Evolutionary conservation across 1,140 invertebrate species (phyloP).

Genomic region (Phymorhynchus buccinoides): DNA sequence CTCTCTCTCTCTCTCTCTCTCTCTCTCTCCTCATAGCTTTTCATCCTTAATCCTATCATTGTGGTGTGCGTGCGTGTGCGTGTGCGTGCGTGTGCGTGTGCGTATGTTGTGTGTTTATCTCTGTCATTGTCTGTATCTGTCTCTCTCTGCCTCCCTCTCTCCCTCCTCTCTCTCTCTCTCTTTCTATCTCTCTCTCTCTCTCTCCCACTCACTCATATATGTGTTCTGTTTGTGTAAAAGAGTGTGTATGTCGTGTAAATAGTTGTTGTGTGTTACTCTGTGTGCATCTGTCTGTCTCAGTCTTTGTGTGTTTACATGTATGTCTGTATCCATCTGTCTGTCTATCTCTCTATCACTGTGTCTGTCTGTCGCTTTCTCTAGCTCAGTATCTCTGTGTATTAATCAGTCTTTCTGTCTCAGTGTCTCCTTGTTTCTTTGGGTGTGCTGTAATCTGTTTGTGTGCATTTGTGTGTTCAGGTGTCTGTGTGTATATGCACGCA

Average conservation of each 20-base stretch:
- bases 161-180: slow-evolving; percentile 12
- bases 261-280: no score
- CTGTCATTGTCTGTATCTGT: not conserved
- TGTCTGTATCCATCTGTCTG: not conserved
- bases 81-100: not conserved
- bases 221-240: no score
- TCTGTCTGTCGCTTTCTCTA: not conserved
- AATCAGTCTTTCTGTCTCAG: no score
- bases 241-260: no score
- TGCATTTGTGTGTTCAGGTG: no score
- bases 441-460: no score
- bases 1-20: not conserved
- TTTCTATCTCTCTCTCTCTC: not conserved
- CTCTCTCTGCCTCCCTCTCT: not conserved
- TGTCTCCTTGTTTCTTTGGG: no score
- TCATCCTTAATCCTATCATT: not conserved
- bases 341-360: not conserved
- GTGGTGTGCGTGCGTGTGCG: not conserved
- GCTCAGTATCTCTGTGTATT: not conserved
- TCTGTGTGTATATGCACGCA: no score
- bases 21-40: not conserved
- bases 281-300: no score
- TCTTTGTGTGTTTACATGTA: no score
- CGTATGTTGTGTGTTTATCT: no score
- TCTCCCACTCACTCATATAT: not conserved